Percentiles rank a stretch among this genome's conserved stretches.
These are phyloP conservation scores for Silurus meridionalis DNA, from an alignment of 2,113 vertebrate species.

Conservation along the genomic window DNA sequence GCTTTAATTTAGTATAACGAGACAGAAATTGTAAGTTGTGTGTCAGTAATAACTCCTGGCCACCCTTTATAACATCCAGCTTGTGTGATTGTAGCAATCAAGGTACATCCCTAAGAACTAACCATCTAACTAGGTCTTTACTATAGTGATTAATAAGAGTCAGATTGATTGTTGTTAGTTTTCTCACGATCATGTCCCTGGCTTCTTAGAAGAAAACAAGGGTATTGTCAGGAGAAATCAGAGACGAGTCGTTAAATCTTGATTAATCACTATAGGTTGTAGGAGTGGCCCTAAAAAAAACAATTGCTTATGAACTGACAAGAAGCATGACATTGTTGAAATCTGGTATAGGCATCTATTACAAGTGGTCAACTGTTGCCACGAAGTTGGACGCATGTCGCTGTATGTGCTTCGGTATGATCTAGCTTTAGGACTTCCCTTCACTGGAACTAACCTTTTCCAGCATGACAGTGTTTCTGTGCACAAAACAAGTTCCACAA, in stretches of 20 bases:
- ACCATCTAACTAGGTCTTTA: not conserved
- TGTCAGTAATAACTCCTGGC: not conserved
- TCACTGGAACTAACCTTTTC: not conserved
- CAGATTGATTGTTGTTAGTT: not conserved
- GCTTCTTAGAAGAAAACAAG: not conserved
- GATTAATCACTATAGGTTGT: not conserved
- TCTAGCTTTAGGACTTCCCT: not conserved
- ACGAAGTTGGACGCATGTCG: not conserved
- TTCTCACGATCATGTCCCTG: not conserved
- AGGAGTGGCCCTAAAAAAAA: not conserved
- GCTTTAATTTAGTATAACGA: not conserved
- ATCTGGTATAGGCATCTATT: not conserved
- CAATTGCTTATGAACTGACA: not conserved
- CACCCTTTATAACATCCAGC: constrained; percentile 4
- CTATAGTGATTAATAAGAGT: not conserved
- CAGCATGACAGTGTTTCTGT: not conserved
- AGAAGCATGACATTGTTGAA: not conserved
- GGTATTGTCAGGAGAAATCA: not conserved
- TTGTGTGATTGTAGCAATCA: not conserved
- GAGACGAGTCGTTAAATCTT: not conserved
- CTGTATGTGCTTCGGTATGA: not conserved
- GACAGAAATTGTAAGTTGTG: not conserved
- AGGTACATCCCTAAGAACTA: not conserved
- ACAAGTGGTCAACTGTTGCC: no score
- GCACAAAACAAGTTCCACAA: not conserved